phyloP scores from a whole-genome alignment of 1,140 invertebrate genomes.

The Neuroterus valhalla region DNA sequence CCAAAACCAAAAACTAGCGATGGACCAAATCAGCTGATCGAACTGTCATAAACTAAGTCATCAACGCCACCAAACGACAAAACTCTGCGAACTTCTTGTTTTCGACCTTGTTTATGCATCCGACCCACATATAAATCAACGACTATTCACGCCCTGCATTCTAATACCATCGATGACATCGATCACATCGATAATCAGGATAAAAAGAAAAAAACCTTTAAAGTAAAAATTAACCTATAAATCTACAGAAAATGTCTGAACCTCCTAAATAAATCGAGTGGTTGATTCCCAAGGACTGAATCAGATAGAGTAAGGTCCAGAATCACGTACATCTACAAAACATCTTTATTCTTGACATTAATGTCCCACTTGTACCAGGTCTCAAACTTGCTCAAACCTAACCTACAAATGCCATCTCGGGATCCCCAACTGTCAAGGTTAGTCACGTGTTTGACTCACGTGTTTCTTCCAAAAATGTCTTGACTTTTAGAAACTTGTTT shows the following conservation, averaged over 20 bases:
- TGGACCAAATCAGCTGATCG: conserved; percentile 44
- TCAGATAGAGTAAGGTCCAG: no score
- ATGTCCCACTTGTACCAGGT: no score
- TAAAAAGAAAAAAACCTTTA: not conserved
- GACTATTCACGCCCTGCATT: conserved; percentile 17
- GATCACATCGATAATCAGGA: not conserved
- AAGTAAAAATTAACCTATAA: not conserved
- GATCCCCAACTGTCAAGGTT: conserved; percentile 29
- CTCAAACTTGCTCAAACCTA: not conserved
- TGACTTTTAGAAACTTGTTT: not conserved
- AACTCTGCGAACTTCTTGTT: conserved; percentile 32
- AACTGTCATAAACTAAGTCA: conserved; percentile 27
- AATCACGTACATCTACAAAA: no score
- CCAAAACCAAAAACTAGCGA: not conserved
- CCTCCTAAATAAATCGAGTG: no score
- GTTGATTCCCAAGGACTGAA: no score
- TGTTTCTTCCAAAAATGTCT: conserved; percentile 1
- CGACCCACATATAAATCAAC: conserved; percentile 24
- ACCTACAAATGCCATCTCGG: not conserved
- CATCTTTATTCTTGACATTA: no score
- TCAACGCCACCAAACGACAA: conserved; percentile 22
- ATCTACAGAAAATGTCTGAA: no score
- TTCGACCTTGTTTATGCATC: conserved; percentile 47
- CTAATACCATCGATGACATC: not conserved
- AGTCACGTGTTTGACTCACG: conserved; percentile 23